A percentile compares a stretch with the other conserved stretches of the same genome.
Evolutionary conservation across 2,113 vertebrate genomes (phyloP).

Genomic region (Cairina moschata): DNA sequence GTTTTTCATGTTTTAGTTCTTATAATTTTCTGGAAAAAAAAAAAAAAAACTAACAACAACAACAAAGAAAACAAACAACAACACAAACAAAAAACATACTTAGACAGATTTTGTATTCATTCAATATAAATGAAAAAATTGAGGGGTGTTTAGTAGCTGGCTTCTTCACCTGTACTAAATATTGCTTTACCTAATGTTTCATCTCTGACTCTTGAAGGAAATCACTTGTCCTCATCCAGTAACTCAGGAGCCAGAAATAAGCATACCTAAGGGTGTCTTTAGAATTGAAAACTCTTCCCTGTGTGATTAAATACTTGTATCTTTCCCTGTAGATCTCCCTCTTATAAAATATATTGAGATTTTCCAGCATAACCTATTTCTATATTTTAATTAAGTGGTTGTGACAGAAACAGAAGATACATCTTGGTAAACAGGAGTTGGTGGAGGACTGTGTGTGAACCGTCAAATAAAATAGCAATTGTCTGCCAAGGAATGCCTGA

Average conservation of each 20-base stretch:
- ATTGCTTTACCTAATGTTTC: neutral
- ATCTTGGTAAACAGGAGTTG: neutral
- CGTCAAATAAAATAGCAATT: neutral
- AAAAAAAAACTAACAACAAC: neutral
- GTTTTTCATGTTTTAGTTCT: neutral
- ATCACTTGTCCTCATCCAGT: neutral
- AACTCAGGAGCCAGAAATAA: neutral
- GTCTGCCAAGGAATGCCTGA: conserved; percentile 6
- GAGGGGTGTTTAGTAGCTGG: neutral
- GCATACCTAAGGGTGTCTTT: neutral
- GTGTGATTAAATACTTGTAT: neutral
- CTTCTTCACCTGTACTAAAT: neutral
- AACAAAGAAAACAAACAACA: no score
- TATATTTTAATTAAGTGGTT: neutral
- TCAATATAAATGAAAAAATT: neutral
- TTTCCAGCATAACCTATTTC: neutral
- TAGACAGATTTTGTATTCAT: neutral
- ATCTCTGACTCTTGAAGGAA: neutral
- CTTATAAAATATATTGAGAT: neutral
- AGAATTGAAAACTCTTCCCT: neutral
- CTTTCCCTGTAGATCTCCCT: neutral
- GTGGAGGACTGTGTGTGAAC: neutral
- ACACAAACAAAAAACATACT: no score
- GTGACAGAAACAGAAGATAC: neutral
- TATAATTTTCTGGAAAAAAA: neutral